Base-by-base conservation (phyloP, 2,113 vertebrate species). In the Uria aalge region DNA sequence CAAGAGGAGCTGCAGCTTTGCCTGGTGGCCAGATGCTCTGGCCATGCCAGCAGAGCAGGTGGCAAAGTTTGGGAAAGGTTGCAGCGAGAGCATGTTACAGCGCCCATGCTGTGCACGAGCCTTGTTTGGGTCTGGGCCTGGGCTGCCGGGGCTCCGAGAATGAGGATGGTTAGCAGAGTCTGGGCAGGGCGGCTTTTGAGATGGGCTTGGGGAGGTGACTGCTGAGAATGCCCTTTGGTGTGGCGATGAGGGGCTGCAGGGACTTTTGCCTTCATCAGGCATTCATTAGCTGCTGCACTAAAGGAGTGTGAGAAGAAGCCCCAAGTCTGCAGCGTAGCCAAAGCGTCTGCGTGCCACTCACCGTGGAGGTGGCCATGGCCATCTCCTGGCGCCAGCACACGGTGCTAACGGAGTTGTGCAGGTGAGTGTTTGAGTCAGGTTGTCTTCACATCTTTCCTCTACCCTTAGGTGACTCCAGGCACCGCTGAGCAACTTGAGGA, bases 51-150 rank as follows among this genome's bases (percentile, higher is more conserved):
- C 41, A 29, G 48, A 92, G 53, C 91, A 90, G 90, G 93, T 84
- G 66, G 75, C 63, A 90, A 60, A 94, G 85, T 90, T 72, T 91
- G 84, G 68, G 80, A 77, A 63, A 79, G 82, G 88, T 88, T 93
- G 62, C 62, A 63, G 66, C 41, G 13, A 55, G 76, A 67, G 26
- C 3, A 0, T 15, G 26, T 59, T 81, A 52, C 68, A 52, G 76
- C 26, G n/a, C 64, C 78, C 10, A 0, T 32, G 30, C 11, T 5
- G 78, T 34, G 36, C 8, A 2, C 0, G 0, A 82, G 26, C 71
- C 43, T 47, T 47, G 38, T 73, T 59, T 75, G 94, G n/a, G 74
- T 30, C 78, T 47, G 71, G 47, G 38, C 56, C 41, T 23, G 47
- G 60, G 66, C 71, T 92, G 48, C 62, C 43, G 63, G 9, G 15